These are phyloP conservation scores for Apamea epomidion DNA, from an alignment of 2,888 invertebrate species.

Conservation along the genomic window DNA sequence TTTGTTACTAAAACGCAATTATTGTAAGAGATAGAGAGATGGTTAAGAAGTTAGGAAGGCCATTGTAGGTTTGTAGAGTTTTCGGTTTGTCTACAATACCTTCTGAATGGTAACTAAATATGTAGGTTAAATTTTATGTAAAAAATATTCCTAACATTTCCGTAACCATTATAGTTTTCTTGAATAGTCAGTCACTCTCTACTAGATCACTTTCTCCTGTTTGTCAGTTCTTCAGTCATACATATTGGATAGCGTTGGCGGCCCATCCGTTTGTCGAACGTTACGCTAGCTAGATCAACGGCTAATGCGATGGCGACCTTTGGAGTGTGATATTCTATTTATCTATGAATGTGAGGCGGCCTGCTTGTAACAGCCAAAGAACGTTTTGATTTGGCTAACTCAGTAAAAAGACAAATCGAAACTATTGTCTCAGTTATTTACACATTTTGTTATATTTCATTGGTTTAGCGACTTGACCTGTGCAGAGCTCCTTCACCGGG, in stretches of 20 bases:
- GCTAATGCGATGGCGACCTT: background rate
- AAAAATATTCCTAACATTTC: background rate
- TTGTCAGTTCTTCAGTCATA: background rate
- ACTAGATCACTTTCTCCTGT: background rate
- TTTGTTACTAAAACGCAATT: background rate
- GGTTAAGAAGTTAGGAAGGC: background rate
- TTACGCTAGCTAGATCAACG: background rate
- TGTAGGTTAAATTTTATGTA: background rate
- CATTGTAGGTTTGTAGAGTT: background rate
- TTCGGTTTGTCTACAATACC: background rate
- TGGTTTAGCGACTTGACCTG: slow-evolving; percentile 80
- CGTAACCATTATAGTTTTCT: background rate
- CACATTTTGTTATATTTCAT: slow-evolving; percentile 1
- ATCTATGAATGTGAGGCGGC: background rate
- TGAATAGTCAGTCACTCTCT: background rate
- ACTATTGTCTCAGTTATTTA: background rate
- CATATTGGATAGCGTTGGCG: background rate
- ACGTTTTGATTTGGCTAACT: background rate
- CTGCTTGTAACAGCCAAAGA: background rate
- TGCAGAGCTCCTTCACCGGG: slow-evolving; percentile 83
- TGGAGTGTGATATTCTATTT: background rate
- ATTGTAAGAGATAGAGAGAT: background rate
- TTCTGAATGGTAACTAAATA: background rate
- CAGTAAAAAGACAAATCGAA: background rate
- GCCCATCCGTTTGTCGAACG: background rate